Percentiles rank a stretch among this genome's conserved stretches.
Evolutionary conservation across 2,888 invertebrate genomes (phyloP).

Genomic region (Prosapia bicincta): DNA sequence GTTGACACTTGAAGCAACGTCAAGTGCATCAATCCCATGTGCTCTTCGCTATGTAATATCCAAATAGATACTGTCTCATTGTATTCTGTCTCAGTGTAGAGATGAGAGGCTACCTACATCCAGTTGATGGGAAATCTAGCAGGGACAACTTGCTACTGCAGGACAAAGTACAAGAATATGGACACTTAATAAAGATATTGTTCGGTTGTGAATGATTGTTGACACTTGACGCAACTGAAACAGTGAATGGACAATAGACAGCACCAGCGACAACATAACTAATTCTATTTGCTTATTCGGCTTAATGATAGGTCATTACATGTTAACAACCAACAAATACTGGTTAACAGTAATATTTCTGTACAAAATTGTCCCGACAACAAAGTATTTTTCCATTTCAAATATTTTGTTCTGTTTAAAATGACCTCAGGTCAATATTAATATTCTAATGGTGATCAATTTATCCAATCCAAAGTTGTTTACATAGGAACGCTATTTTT

Average conservation of each 20-base stretch:
- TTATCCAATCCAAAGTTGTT: conserved; percentile 2
- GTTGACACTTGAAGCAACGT: neutral
- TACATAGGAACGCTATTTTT: neutral
- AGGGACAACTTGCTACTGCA: no score
- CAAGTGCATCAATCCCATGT: no score
- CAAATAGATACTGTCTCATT: no score
- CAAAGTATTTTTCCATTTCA: conserved; percentile 2
- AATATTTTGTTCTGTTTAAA: neutral
- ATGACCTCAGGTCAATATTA: neutral
- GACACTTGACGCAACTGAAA: neutral
- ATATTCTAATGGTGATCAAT: neutral
- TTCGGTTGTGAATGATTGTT: neutral
- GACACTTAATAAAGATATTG: no score
- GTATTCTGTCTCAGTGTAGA: no score
- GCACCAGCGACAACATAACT: neutral
- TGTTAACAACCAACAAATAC: neutral
- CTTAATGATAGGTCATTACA: neutral
- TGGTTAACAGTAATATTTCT: neutral
- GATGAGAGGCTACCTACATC: no score
- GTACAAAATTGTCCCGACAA: neutral
- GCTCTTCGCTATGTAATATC: no score
- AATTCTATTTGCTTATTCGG: neutral
- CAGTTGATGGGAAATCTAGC: no score
- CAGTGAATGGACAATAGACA: neutral
- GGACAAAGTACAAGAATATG: no score